Evolutionary conservation across 2,797 vertebrate species (phyloP).

Genomic region (Bovichtus variegatus): DNA sequence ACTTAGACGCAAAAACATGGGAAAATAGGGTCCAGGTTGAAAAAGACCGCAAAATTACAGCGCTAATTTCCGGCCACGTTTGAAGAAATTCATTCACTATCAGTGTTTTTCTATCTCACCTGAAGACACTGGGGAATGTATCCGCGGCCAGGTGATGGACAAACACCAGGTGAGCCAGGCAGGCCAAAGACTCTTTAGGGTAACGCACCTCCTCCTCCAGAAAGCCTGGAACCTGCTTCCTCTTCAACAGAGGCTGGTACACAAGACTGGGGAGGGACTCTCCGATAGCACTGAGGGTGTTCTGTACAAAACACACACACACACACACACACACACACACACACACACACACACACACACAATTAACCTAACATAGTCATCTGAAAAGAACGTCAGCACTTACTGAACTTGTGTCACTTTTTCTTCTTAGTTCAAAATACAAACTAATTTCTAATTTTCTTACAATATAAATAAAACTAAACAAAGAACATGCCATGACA

Average conservation of each 20-base stretch:
- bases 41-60: no score
- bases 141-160: slow-evolving; percentile 91
- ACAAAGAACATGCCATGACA: no score
- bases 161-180: slow-evolving; percentile 92
- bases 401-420: no score
- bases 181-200: slow-evolving; percentile 90
- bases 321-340: neutral
- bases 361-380: no score
- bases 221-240: slow-evolving; percentile 80
- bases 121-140: slow-evolving; percentile 89
- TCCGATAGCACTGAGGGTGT: slow-evolving; percentile 71
- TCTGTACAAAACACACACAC: slow-evolving; percentile 52
- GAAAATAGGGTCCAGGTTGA: no score
- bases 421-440: no score
- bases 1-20: no score
- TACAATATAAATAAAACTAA: no score
- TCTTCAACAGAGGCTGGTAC: slow-evolving; percentile 78
- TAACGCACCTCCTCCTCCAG: slow-evolving; percentile 89
- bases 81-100: neutral
- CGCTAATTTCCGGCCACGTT: neutral
- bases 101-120: slow-evolving; percentile 26
- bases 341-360: neutral
- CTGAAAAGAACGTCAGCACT: no score
- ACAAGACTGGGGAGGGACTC: slow-evolving; percentile 80
- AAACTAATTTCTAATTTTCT: no score